Evolutionary conservation across 2,888 invertebrate genomes (phyloP).

Genomic region (Troides helena): DNA sequence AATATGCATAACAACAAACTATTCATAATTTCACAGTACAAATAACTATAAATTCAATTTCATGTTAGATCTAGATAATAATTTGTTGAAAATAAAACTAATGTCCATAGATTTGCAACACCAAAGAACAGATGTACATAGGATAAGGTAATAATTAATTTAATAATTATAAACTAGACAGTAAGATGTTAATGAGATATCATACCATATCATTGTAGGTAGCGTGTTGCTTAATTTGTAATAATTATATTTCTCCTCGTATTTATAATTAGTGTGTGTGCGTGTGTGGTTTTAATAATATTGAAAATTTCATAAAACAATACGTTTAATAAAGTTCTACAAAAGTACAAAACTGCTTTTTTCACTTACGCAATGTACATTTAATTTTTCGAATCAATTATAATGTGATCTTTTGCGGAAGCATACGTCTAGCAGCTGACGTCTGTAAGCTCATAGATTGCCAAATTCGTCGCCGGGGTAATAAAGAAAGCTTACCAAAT

Average conservation of each 20-base stretch:
- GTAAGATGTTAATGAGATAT: slow-evolving; percentile 37
- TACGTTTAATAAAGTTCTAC: slow-evolving; percentile 61
- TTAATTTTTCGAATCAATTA: background rate
- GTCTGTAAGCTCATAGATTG: background rate
- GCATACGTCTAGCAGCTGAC: background rate
- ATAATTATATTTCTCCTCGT: slow-evolving; percentile 50
- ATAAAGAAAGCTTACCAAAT: too few species aligned
- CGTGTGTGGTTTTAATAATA: slow-evolving; percentile 52
- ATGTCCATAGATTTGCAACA: slow-evolving; percentile 22
- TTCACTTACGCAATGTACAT: background rate
- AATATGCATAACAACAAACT: background rate
- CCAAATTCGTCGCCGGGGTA: too few species aligned
- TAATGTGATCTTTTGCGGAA: background rate
- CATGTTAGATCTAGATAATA: background rate
- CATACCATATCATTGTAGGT: slow-evolving; percentile 57
- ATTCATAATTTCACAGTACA: slow-evolving; percentile 19
- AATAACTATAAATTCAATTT: slow-evolving; percentile 4
- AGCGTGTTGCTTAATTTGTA: slow-evolving; percentile 36
- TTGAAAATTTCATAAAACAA: slow-evolving; percentile 45
- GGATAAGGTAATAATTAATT: slow-evolving; percentile 4
- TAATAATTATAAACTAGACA: slow-evolving; percentile 7
- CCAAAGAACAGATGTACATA: slow-evolving; percentile 28
- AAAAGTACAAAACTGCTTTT: slow-evolving; percentile 44
- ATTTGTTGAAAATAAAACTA: background rate
- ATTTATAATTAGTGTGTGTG: slow-evolving; percentile 49